phyloP scores from a whole-genome alignment of 2,888 invertebrate species.

The Agriotes lineatus region DNA sequence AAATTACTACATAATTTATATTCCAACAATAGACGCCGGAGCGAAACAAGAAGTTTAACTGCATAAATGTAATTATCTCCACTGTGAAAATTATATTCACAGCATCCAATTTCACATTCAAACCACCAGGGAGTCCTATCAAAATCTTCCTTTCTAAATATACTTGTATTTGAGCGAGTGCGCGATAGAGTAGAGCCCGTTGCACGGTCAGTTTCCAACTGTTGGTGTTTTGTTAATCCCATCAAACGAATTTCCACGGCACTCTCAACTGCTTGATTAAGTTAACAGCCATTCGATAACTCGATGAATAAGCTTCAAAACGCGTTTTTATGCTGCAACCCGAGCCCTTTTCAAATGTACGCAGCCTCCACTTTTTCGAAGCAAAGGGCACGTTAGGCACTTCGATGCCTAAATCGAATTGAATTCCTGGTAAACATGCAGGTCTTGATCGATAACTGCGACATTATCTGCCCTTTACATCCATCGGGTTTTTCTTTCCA shows the following conservation, averaged over 20 bases:
- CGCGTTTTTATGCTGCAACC: too few relatives aligned
- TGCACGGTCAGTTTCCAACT: slow-evolving; percentile 38
- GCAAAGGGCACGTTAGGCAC: too few relatives aligned
- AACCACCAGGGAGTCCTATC: slow-evolving; percentile 45
- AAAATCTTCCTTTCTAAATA: slow-evolving; percentile 46
- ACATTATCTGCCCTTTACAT: not conserved
- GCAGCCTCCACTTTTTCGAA: too few relatives aligned
- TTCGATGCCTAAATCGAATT: too few relatives aligned
- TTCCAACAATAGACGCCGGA: slow-evolving; percentile 29
- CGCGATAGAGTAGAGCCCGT: slow-evolving; percentile 30
- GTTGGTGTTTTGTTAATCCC: slow-evolving; percentile 35
- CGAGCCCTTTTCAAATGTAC: too few relatives aligned
- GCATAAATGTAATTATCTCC: slow-evolving; percentile 44
- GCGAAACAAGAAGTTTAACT: slow-evolving; percentile 41
- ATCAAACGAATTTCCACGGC: slow-evolving; percentile 32
- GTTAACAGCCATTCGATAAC: slow-evolving; percentile 24
- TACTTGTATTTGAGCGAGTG: slow-evolving; percentile 36
- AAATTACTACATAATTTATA: slow-evolving; percentile 33
- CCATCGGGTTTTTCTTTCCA: slow-evolving; percentile 12
- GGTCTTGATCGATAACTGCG: not conserved
- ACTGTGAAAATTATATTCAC: slow-evolving; percentile 46
- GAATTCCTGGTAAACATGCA: too few relatives aligned
- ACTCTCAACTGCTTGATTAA: slow-evolving; percentile 29
- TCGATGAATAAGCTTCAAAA: not conserved
- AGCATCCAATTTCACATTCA: slow-evolving; percentile 46